A percentile compares a stretch with the other conserved stretches of the same genome.
phyloP scores from a whole-genome alignment of 2,888 invertebrate species.

The Philereme vetulata region DNA sequence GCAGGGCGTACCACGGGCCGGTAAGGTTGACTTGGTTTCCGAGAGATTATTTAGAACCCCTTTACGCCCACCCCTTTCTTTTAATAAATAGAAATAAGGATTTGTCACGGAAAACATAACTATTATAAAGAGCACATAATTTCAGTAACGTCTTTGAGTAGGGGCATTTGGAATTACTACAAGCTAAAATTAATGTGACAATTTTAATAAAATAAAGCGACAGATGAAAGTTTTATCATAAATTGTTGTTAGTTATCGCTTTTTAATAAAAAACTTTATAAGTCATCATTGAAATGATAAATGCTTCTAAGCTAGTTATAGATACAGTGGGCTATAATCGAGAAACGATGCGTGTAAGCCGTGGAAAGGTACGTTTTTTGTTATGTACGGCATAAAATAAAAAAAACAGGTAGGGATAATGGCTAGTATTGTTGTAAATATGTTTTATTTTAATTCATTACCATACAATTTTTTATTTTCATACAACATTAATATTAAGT shows the following conservation, averaged over 20 bases:
- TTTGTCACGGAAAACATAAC: background rate
- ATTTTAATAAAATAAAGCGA: slow-evolving; percentile 27
- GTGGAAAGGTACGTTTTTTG: too few relatives aligned
- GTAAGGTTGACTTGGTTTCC: too few relatives aligned
- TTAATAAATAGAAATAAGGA: background rate
- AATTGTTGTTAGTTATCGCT: slow-evolving; percentile 20
- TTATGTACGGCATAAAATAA: too few relatives aligned
- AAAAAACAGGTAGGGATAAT: too few relatives aligned
- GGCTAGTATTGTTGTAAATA: too few relatives aligned
- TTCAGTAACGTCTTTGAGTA: slow-evolving; percentile 2
- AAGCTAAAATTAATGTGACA: slow-evolving; percentile 27
- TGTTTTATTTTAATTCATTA: too few relatives aligned
- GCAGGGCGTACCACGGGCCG: too few relatives aligned
- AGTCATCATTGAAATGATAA: slow-evolving; percentile 11
- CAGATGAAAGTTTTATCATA: slow-evolving; percentile 23
- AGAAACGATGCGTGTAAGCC: background rate
- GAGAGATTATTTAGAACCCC: too few relatives aligned
- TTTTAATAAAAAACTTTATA: slow-evolving; percentile 18
- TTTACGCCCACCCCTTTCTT: too few relatives aligned
- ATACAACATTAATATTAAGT: too few relatives aligned
- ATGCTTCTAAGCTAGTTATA: slow-evolving; percentile 5
- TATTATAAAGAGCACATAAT: background rate
- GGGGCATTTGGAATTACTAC: slow-evolving; percentile 1
- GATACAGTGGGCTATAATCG: background rate
- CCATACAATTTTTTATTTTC: too few relatives aligned